Evolutionary conservation across 64 coral and sea anemone species (phyloP).

Genomic region (Cladopsammia gracilis): DNA sequence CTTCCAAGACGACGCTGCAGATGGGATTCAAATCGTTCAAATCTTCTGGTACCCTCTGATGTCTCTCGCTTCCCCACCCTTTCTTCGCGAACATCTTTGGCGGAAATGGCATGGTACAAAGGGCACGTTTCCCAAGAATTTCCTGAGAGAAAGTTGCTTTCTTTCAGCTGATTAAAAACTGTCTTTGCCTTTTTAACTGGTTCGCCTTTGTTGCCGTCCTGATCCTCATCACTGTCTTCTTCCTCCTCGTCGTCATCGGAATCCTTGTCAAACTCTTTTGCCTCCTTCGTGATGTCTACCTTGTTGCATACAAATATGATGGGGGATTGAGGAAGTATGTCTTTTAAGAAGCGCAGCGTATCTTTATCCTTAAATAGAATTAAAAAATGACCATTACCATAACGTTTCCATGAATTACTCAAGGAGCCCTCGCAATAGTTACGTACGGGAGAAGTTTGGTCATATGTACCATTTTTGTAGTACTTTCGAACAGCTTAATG

Average conservation of each 20-base stretch:
- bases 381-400: not conserved
- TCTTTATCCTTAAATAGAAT: not conserved
- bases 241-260: not conserved
- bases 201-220: not conserved
- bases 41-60: conserved; percentile 6
- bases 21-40: not conserved
- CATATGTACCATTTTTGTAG: no score
- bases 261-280: not conserved
- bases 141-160: not conserved
- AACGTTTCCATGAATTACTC: not conserved
- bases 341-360: not conserved
- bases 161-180: conserved; percentile 3
- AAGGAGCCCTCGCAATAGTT: no score
- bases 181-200: not conserved
- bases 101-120: conserved; percentile 41
- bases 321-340: conserved; percentile 13
- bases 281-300: not conserved
- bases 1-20: not conserved
- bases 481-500: no score
- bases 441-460: no score
- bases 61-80: not conserved
- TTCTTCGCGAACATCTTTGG: not conserved
- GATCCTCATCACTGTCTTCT: no score
- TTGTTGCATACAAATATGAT: conserved; percentile 47
- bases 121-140: not conserved